phyloP scores from a whole-genome alignment of 2,888 invertebrate genomes.

The Nomada fabriciana region DNA sequence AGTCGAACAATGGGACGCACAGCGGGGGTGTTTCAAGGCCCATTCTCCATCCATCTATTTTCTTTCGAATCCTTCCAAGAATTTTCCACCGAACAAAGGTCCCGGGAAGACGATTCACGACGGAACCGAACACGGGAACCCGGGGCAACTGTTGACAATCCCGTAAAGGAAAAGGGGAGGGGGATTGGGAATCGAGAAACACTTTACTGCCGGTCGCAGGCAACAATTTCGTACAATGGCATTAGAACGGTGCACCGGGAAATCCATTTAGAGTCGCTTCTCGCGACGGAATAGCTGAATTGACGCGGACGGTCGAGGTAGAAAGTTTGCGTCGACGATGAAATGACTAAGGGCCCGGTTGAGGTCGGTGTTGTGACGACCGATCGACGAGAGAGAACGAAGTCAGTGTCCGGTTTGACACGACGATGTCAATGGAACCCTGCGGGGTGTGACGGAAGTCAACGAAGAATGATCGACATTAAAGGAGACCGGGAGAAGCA shows the following conservation, averaged over 20 bases:
- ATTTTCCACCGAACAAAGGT: slow-evolving; percentile 75
- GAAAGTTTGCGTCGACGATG: not conserved
- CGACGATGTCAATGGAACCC: slow-evolving; percentile 37
- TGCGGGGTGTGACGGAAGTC: slow-evolving; percentile 51
- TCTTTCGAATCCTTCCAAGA: slow-evolving; percentile 80
- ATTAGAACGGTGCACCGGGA: slow-evolving; percentile 77
- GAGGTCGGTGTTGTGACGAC: slow-evolving; percentile 69
- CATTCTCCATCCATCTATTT: slow-evolving; percentile 60
- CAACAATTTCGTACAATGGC: slow-evolving; percentile 76
- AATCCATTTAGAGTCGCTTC: slow-evolving; percentile 79
- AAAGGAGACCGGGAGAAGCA: not conserved
- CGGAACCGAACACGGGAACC: slow-evolving; percentile 35
- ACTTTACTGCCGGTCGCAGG: slow-evolving; percentile 65
- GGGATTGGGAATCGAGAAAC: slow-evolving; percentile 52
- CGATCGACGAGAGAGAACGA: slow-evolving; percentile 62
- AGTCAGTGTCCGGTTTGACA: slow-evolving; percentile 43
- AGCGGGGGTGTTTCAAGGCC: slow-evolving; percentile 68
- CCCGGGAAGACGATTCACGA: slow-evolving; percentile 42
- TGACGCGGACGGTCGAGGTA: not conserved
- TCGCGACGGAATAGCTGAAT: slow-evolving; percentile 29
- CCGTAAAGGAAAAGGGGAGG: not conserved
- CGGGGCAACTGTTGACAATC: slow-evolving; percentile 62
- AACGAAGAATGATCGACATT: slow-evolving; percentile 13
- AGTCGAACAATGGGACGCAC: slow-evolving; percentile 74
- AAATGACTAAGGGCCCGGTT: not conserved